Base-by-base conservation (phyloP, 2,113 vertebrate genomes). In the Hippocampus barbouri region DNA sequence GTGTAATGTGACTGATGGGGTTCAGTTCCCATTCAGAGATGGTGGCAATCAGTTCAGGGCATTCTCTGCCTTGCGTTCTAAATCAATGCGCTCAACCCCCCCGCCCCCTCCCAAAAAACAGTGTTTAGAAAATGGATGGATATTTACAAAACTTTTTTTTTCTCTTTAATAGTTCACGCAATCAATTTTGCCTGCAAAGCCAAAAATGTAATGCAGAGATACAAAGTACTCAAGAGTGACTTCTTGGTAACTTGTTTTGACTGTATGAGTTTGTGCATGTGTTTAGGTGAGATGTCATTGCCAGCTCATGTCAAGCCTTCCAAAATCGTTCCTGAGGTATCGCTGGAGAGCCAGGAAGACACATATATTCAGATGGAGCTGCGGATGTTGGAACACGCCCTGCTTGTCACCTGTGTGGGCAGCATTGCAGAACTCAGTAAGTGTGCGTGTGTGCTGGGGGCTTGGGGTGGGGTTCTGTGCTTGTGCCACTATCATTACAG, bases 391-490 rank as follows among this genome's bases (percentile, higher is more conserved):
- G 95, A 98, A 74, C 96, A 98, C 87, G 92, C 95, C 1, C 91
- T 98, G 47, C 88, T 98, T 78, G 93, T 95, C 72, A 97, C 96
- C 0, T 93, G 94, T 0, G 97, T 96, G 23, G 95, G 96, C 78
- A 98, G 97, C 92, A 96, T 98, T 91, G 92, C 94, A 0, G 97
- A 98, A 64, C 93, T 98, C 84, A 97, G 96, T 98, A 54, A 94
- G 96, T 93, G 68, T 70, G 78, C 68, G 67, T 72, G 47, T 70
- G 61, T 77, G 53, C 69, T 34, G 66, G 69, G 73, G 70, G 77
- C 51, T 56, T 47, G 41, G 41, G 41, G 41, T 12, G 30, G 30
- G 30, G 2, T 11, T 10, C 41, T 70, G 70, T 56, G 70, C 40
- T 53, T 66, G 61, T 30, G 38, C 72, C 6, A 14, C 4, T 12